A percentile compares a stretch with the other conserved stretches of the same genome.
phyloP scores from a whole-genome alignment of 2,888 invertebrate genomes.

The Flabesymbios commensalis region DNA sequence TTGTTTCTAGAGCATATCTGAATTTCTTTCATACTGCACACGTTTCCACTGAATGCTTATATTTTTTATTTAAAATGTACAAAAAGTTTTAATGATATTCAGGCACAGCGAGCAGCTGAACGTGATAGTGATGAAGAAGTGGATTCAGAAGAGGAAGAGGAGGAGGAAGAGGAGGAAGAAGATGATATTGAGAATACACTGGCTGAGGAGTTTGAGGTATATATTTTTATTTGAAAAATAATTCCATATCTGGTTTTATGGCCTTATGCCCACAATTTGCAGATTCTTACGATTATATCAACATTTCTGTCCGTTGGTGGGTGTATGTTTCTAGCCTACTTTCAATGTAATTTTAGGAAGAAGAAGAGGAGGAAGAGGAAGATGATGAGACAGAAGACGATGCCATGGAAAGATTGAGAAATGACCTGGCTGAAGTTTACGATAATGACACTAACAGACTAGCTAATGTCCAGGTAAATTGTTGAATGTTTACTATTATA shows the following conservation, averaged over 20 bases:
- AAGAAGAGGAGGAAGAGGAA: conserved; percentile 60
- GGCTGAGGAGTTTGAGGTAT: conserved; percentile 59
- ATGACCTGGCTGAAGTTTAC: conserved; percentile 54
- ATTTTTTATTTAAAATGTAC: too few species aligned
- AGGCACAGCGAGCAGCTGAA: conserved; percentile 32
- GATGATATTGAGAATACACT: conserved; percentile 56
- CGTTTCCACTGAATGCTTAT: too few species aligned
- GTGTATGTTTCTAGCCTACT: too few species aligned
- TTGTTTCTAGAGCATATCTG: too few species aligned
- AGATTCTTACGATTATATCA: too few species aligned
- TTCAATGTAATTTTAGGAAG: too few species aligned
- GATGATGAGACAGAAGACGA: conserved; percentile 61
- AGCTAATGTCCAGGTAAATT: conserved; percentile 50
- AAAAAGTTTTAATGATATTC: not conserved
- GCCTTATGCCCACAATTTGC: not conserved
- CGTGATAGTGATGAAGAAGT: conserved; percentile 41
- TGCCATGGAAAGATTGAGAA: conserved; percentile 56
- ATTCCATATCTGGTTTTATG: not conserved
- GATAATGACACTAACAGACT: conserved; percentile 56
- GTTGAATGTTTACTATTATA: not conserved
- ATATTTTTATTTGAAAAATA: not conserved
- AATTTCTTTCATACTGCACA: too few species aligned
- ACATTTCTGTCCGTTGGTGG: too few species aligned
- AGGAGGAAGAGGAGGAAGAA: conserved; percentile 54
- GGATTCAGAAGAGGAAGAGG: conserved; percentile 51